Percentiles rank a stretch among this genome's conserved stretches.
phyloP scores from a whole-genome alignment of 2,113 vertebrate species.

The Ariopsis seemanni region DNA sequence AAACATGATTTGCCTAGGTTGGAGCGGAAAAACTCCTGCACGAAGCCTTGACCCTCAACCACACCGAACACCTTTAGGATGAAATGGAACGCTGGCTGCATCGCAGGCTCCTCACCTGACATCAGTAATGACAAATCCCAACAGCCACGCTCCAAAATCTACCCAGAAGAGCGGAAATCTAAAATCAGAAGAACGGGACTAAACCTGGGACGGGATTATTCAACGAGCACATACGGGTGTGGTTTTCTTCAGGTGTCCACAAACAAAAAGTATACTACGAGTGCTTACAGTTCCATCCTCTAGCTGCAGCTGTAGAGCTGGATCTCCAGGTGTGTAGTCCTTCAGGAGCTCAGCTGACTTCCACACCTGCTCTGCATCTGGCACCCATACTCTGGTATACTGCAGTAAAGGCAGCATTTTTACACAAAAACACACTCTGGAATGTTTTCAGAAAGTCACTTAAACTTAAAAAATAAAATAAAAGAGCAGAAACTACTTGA shows the following conservation, averaged over 20 bases:
- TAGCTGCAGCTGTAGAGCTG: slow-evolving; percentile 75
- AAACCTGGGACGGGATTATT: background rate
- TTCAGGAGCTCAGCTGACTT: slow-evolving; percentile 88
- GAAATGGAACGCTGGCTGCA: too few relatives aligned
- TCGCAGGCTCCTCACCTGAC: too few relatives aligned
- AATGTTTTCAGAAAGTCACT: background rate
- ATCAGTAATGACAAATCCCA: too few relatives aligned
- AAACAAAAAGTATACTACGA: background rate
- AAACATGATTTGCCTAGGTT: too few relatives aligned
- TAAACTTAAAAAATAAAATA: background rate
- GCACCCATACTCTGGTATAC: slow-evolving; percentile 97
- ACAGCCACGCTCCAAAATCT: background rate
- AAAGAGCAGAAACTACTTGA: background rate
- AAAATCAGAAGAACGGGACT: background rate
- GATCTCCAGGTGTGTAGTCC: slow-evolving; percentile 80
- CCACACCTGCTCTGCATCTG: slow-evolving; percentile 90
- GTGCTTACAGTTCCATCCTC: slow-evolving; percentile 89
- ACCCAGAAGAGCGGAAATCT: background rate
- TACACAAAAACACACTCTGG: background rate
- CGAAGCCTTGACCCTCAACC: too few relatives aligned
- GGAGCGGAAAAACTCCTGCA: too few relatives aligned
- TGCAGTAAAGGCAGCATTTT: slow-evolving; percentile 50
- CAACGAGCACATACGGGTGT: background rate
- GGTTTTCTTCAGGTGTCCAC: too few relatives aligned
- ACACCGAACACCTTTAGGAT: too few relatives aligned